phyloP scores from a whole-genome alignment of 2,797 vertebrate genomes.

The Cirrhinus mrigala region DNA sequence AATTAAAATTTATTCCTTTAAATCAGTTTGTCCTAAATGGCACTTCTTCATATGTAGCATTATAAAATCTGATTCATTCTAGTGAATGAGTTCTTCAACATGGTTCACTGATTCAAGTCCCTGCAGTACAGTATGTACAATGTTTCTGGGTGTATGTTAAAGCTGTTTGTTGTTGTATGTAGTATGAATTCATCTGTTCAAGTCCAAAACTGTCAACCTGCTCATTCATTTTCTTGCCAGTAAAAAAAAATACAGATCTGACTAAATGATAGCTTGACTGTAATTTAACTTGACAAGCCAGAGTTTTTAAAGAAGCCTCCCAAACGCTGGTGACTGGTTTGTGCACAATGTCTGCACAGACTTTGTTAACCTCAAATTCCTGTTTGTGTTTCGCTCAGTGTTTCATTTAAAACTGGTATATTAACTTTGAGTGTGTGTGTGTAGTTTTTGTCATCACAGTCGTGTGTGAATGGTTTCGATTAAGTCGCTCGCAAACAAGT shows the following conservation, averaged over 20 bases:
- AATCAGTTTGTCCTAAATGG: too few species aligned
- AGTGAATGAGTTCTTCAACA: not conserved
- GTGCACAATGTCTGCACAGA: not conserved
- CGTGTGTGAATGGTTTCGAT: not conserved
- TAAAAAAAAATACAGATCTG: not conserved
- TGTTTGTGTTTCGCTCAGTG: not conserved
- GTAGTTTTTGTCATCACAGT: conserved; percentile 7
- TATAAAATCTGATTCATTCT: too few species aligned
- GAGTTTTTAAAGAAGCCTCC: not conserved
- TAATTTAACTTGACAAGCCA: not conserved
- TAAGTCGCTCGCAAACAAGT: not conserved
- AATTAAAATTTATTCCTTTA: too few species aligned
- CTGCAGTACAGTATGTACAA: too few species aligned
- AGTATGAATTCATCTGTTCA: not conserved
- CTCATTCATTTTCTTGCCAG: not conserved
- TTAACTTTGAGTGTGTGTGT: not conserved
- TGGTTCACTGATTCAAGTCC: not conserved
- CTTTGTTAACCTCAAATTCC: not conserved
- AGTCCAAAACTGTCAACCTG: not conserved
- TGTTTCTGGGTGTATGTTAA: not conserved
- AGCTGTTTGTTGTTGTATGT: not conserved
- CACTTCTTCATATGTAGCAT: too few species aligned
- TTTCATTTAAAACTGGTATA: conserved; percentile 24
- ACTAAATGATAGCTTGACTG: not conserved
- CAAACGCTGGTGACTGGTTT: not conserved